Conservation (phyloP, 2,113 vertebrate species). For the Isichthys henryi region DNA sequence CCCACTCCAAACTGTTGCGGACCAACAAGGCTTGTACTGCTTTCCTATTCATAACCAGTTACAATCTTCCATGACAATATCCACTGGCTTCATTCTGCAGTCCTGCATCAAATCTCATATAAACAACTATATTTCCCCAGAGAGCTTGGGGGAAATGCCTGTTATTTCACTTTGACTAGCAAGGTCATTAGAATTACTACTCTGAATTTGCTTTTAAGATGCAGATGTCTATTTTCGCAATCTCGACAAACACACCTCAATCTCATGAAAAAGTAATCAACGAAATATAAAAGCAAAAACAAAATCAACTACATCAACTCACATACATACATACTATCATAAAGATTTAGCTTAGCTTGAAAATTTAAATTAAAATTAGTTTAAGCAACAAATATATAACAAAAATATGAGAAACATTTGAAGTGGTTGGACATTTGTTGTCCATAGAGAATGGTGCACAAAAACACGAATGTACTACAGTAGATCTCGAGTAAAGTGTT, state of each 20-base stretch:
- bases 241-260: background rate
- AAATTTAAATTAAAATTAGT: background rate
- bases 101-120: conserved; percentile 53
- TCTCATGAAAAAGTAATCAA: background rate
- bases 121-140: conserved; percentile 61
- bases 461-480: background rate
- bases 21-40: background rate
- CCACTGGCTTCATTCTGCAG: conserved; percentile 52
- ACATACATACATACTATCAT: background rate
- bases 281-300: background rate
- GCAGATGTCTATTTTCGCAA: background rate
- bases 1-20: background rate
- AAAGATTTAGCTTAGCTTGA: background rate
- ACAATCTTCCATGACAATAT: conserved; percentile 57
- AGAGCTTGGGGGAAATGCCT: conserved; percentile 56
- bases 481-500: background rate
- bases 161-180: conserved; percentile 51
- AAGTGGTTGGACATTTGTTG: background rate
- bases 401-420: background rate
- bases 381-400: background rate
- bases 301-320: background rate
- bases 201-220: conserved; percentile 29
- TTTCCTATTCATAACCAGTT: conserved; percentile 43
- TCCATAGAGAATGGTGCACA: background rate
- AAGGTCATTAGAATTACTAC: conserved; percentile 39